Evolutionary conservation across 2,113 vertebrate genomes (phyloP).

Genomic region (Bujurquina vittata): DNA sequence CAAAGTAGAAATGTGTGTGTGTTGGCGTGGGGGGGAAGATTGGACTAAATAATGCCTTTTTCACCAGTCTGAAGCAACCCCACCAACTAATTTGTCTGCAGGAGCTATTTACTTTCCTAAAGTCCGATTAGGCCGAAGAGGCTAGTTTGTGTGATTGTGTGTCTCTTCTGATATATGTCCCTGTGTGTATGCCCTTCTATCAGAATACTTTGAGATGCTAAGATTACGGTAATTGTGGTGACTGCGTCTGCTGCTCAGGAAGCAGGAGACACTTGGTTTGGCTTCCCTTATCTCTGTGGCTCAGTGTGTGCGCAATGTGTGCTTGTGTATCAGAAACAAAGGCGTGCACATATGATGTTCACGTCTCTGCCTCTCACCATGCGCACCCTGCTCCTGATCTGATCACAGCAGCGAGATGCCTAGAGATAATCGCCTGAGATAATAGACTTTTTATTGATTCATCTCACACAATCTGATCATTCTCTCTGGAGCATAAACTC

Average conservation of each 20-base stretch:
- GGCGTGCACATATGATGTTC: conserved; percentile 12
- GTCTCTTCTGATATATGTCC: neutral
- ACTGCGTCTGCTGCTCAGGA: conserved; percentile 49
- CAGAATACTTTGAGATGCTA: conserved; percentile 66
- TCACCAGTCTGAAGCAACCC: neutral
- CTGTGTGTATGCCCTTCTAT: conserved; percentile 39
- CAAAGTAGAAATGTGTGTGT: conserved; percentile 1
- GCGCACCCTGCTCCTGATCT: conserved; percentile 17
- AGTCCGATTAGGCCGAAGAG: conserved; percentile 46
- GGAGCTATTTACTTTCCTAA: conserved; percentile 33
- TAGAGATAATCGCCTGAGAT: conserved; percentile 68
- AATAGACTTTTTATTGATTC: conserved; percentile 79
- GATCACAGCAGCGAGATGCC: conserved; percentile 43
- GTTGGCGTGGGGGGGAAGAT: conserved; percentile 24
- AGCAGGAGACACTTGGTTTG: conserved; percentile 25
- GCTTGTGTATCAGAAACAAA: neutral
- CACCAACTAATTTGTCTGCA: conserved; percentile 46
- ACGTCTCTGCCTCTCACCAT: conserved; percentile 15
- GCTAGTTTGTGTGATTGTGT: neutral
- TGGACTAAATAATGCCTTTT: conserved; percentile 52
- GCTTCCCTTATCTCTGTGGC: conserved; percentile 44
- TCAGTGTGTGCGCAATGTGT: neutral
- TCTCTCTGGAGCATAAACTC: conserved; percentile 63
- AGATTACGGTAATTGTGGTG: conserved; percentile 69
- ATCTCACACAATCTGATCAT: conserved; percentile 69